A percentile compares a stretch with the other conserved stretches of the same genome.
phyloP scores from a whole-genome alignment of 2,888 invertebrate genomes.

The Cheilosia vulpina region DNA sequence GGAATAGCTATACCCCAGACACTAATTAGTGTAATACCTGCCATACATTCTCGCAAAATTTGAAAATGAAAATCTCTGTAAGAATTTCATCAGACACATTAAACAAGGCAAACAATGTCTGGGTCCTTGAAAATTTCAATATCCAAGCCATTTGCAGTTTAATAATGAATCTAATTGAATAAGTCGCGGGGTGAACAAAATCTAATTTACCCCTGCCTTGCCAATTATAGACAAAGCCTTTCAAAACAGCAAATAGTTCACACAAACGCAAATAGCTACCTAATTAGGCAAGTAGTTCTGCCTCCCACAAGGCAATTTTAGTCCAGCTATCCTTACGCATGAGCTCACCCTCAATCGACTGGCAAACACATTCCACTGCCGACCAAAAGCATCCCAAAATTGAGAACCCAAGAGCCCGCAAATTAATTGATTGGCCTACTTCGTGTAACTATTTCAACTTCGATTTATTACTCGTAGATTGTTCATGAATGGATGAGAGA shows the following conservation, averaged over 20 bases:
- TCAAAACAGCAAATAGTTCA: slow-evolving; percentile 38
- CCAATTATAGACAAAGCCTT: slow-evolving; percentile 16
- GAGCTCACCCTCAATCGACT: slow-evolving; percentile 5
- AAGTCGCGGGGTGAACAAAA: background rate
- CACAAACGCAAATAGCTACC: slow-evolving; percentile 25
- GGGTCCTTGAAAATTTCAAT: background rate
- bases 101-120: background rate
- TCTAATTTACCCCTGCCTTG: slow-evolving; percentile 17
- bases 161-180: slow-evolving; percentile 25
- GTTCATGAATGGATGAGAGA: background rate
- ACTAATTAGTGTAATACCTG: background rate
- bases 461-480: slow-evolving; percentile 9
- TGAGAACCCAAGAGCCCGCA: slow-evolving; percentile 22
- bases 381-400: slow-evolving; percentile 1
- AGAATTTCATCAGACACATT: background rate
- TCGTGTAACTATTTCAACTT: slow-evolving; percentile 8
- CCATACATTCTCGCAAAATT: too few species aligned
- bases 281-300: slow-evolving; percentile 48
- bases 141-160: background rate
- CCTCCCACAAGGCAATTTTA: background rate
- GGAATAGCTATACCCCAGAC: too few species aligned
- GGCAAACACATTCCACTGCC: background rate
- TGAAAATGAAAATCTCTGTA: too few species aligned
- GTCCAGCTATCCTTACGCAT: too few species aligned
- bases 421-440: slow-evolving; percentile 52